Percentiles rank a stretch among this genome's conserved stretches.
phyloP scores from a whole-genome alignment of 2,888 invertebrate genomes.

The Pandemis heparana region DNA sequence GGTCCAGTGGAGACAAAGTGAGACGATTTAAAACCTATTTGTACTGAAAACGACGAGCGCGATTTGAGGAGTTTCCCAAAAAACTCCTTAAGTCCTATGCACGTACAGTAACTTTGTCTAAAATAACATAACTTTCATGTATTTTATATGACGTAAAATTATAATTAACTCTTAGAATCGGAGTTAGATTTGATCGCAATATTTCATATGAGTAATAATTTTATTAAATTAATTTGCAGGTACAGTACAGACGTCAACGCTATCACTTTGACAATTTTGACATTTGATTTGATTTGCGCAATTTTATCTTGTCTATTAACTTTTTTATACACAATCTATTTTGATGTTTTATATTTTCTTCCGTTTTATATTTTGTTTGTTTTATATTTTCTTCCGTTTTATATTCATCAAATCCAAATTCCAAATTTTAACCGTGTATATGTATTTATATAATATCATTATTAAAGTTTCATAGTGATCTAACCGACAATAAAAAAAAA shows the following conservation, averaged over 20 bases:
- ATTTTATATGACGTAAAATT: not conserved
- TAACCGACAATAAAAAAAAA: no score
- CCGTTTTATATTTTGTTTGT: not conserved
- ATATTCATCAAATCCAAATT: no score
- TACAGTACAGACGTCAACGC: conserved; percentile 20
- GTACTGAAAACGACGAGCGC: conserved; percentile 27
- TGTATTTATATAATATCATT: no score
- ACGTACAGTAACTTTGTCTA: conserved; percentile 9
- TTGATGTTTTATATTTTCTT: not conserved
- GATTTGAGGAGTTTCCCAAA: conserved; percentile 18
- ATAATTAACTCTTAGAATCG: not conserved
- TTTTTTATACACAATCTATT: not conserved
- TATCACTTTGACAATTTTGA: conserved; percentile 34
- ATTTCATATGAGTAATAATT: conserved; percentile 8
- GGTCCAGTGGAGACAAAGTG: conserved; percentile 42
- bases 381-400: not conserved
- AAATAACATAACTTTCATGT: conserved; percentile 16
- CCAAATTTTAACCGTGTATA: no score
- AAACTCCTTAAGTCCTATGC: conserved; percentile 16
- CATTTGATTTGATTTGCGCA: not conserved
- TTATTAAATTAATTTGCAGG: conserved; percentile 19
- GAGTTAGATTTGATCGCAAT: conserved; percentile 1
- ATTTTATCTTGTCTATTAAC: conserved; percentile 34
- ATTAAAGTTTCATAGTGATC: no score
- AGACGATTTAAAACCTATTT: conserved; percentile 18